Base-by-base conservation (phyloP, 2,797 vertebrate species). In the Clarias pachynema region DNA sequence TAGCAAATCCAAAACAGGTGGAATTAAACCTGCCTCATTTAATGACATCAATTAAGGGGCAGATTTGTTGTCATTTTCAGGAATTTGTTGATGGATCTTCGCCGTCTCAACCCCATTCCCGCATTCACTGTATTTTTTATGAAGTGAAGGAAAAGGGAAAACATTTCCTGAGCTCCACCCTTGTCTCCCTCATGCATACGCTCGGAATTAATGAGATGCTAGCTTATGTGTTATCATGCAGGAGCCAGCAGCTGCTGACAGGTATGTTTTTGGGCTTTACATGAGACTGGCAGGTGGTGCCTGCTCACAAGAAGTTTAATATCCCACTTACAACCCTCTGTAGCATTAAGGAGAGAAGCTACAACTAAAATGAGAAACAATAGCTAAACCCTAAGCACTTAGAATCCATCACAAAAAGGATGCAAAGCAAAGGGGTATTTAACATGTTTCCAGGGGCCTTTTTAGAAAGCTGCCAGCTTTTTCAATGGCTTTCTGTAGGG, bases 361-460 rank as follows among this genome's bases (percentile, higher is more conserved):
- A n/a, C 83, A 73, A 86, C 84, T 79, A 88, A 92, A 87, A 87
- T 22, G n/a, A 77, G 63, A 86, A 60, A 85, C 89, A 91, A 91
- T 49, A 65, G 86, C 86, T 86, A 81, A 91, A 92, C 90, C 90
- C 89, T 75, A 92, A 88, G 88, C 78, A 87, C 87, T 88, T 88
- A 87, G 87, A 89, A 82, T 24, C 75, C 57, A 60, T 60, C 75
- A 20, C n/a, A 40, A 6, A 65, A 74, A 88, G 86, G 49, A 65
- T 5, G 29, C 72, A 87, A 81, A 59, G 63, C 63, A 82, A 78
- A 83, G 56, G 53, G 24, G 79, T 62, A 81, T 85, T 75, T 73
- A 44, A 87, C 87, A 84, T 31, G 90, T 79, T 74, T 81, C 44
- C 31, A 44, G 22, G 14, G 79, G 84, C 40, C 84, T 90, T 89